These are phyloP conservation scores for Nomada hirtipes DNA, from an alignment of 2,888 invertebrate genomes.

Conservation along the genomic window DNA sequence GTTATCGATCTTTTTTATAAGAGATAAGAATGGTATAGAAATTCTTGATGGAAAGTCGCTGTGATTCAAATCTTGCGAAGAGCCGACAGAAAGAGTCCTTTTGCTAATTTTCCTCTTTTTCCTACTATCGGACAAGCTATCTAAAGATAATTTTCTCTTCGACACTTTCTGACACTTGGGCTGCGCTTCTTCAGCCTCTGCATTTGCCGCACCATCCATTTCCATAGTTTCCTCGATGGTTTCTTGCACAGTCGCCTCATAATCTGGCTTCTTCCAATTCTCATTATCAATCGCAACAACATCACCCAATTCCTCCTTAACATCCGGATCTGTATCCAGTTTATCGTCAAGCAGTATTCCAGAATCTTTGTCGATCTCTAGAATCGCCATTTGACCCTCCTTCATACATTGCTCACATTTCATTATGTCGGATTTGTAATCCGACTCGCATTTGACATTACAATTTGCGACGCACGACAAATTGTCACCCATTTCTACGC, in stretches of 20 bases:
- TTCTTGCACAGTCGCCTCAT: constrained; percentile 81
- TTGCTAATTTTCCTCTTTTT: constrained; percentile 83
- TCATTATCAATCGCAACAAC: constrained; percentile 86
- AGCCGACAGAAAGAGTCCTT: constrained; percentile 80
- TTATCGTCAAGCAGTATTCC: constrained; percentile 81
- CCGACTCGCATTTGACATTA: constrained; percentile 81
- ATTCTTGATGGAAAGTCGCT: constrained; percentile 52
- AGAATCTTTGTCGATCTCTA: constrained; percentile 81
- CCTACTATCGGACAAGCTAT: constrained; percentile 84
- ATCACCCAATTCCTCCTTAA: constrained; percentile 85
- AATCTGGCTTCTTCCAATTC: constrained; percentile 82
- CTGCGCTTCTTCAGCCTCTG: constrained; percentile 45
- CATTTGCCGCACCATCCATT: constrained; percentile 58
- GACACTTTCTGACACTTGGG: constrained; percentile 86
- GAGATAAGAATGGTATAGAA: constrained; percentile 58
- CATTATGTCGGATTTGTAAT: constrained; percentile 80
- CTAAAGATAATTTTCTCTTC: constrained; percentile 85
- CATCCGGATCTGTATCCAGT: constrained; percentile 80
- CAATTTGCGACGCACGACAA: constrained; percentile 79
- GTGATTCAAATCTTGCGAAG: constrained; percentile 71
- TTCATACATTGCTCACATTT: constrained; percentile 83
- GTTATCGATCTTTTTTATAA: constrained; percentile 46
- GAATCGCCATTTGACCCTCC: constrained; percentile 80
- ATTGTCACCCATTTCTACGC: constrained; percentile 77
- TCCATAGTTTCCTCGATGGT: constrained; percentile 66